Evolutionary conservation across 37 sponge, comb jelly and placozoan species (phyloP).

Genomic region (Hexactinellida sp.): DNA sequence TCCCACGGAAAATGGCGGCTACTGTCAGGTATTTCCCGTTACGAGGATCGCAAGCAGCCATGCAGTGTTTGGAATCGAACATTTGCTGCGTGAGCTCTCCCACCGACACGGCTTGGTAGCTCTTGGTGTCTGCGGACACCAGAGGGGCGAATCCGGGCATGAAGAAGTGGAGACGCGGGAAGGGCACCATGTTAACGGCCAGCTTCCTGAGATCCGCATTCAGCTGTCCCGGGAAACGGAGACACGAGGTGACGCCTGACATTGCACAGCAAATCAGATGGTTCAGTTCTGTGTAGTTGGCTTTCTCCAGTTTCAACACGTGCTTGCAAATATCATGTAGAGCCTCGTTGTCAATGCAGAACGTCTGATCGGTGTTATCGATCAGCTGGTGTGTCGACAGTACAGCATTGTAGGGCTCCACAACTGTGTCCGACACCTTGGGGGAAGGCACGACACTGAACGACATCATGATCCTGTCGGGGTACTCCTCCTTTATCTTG

Average conservation of each 20-base stretch:
- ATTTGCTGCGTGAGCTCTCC: conserved; percentile 99
- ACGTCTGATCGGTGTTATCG: conserved; percentile 99
- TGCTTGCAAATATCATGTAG: conserved; percentile 99
- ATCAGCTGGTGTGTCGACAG: conserved; percentile 99
- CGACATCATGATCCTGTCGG: conserved; percentile 89
- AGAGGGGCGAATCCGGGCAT: conserved; percentile 99
- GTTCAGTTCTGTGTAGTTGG: conserved; percentile 96
- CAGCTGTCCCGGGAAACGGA: conserved; percentile 92
- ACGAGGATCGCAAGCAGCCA: conserved; percentile 99
- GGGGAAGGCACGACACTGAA: conserved; percentile 96
- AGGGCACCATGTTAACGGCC: conserved; percentile 97
- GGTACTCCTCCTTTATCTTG: conserved; percentile 99
- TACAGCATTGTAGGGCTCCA: conserved; percentile 61
- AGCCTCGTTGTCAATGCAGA: conserved; percentile 97
- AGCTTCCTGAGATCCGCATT: conserved; percentile 95
- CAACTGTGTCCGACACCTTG: conserved; percentile 84
- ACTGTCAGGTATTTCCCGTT: conserved; percentile 99
- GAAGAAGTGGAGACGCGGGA: conserved; percentile 99
- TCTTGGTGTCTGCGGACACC: conserved; percentile 96
- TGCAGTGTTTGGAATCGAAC: conserved; percentile 99
- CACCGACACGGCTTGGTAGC: conserved; percentile 93
- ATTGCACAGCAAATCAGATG: conserved; percentile 93
- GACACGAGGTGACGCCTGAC: conserved; percentile 90
- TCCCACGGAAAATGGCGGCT: conserved; percentile 97
- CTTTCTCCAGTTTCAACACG: conserved; percentile 94